These are phyloP conservation scores for Aporophyla nigra DNA, from an alignment of 2,888 invertebrate species.

Conservation along the genomic window DNA sequence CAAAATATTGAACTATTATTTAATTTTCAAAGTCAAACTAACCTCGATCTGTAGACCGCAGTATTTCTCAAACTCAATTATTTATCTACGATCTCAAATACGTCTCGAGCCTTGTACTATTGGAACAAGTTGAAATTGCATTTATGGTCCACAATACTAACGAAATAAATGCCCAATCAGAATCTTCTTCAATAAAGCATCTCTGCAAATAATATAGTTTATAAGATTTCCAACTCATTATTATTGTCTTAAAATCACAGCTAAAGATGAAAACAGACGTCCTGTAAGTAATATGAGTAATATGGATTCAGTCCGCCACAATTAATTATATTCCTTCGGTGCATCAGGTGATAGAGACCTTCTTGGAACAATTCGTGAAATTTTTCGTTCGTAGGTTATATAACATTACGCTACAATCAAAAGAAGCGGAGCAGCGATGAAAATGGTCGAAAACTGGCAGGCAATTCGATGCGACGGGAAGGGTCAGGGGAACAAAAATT, in stretches of 20 bases:
- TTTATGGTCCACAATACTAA: conserved; percentile 15
- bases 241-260: conserved; percentile 10
- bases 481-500: no score
- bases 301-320: background rate
- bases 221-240: background rate
- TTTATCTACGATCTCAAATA: conserved; percentile 12
- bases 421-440: no score
- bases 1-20: background rate
- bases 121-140: conserved; percentile 15
- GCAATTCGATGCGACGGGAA: no score
- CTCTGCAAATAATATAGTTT: background rate
- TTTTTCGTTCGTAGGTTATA: no score
- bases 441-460: no score
- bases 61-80: conserved; percentile 13
- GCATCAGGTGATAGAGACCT: background rate
- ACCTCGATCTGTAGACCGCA: background rate
- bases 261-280: no score
- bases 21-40: background rate
- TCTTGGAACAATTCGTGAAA: no score
- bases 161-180: background rate
- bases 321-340: background rate
- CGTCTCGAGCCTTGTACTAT: background rate
- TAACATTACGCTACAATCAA: no score
- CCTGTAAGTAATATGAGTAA: conserved; percentile 8
- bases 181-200: background rate